Percentiles rank a stretch among this genome's conserved stretches.
phyloP scores from a whole-genome alignment of 2,797 vertebrate species.

The Crypturellus tataupa region DNA sequence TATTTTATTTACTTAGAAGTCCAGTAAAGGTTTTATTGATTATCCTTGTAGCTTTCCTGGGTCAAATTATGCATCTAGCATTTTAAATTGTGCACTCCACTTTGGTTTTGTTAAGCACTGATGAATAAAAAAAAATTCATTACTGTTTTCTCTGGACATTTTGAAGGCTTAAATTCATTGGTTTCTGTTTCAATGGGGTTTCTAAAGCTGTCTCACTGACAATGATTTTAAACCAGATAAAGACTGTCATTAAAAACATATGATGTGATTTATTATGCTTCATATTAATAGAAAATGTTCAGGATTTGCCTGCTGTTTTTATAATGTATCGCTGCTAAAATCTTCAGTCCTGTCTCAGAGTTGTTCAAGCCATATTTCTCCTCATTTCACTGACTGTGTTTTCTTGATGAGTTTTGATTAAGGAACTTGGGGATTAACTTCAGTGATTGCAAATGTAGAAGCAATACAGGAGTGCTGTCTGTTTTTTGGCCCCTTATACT shows the following conservation, averaged over 20 bases:
- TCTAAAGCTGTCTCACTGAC: neutral
- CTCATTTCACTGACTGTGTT: neutral
- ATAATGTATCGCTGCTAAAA: neutral
- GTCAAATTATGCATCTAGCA: neutral
- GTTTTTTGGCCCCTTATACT: neutral
- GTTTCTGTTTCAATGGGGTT: neutral
- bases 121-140: neutral
- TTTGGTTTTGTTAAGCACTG: neutral
- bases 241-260: neutral
- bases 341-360: neutral
- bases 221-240: neutral
- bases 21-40: neutral
- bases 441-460: constrained; percentile 12
- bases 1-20: neutral
- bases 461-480: neutral
- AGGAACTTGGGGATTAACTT: neutral
- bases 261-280: neutral
- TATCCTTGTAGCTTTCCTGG: neutral
- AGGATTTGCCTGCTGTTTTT: neutral
- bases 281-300: constrained; percentile 16
- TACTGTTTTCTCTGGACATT: neutral
- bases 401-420: constrained; percentile 8
- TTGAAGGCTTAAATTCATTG: neutral
- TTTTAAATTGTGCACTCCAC: neutral
- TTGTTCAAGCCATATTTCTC: constrained; percentile 5